A percentile compares a stretch with the other conserved stretches of the same genome.
Evolutionary conservation across 2,113 vertebrate species (phyloP).

Genomic region (Heterotilapia buettikoferi): DNA sequence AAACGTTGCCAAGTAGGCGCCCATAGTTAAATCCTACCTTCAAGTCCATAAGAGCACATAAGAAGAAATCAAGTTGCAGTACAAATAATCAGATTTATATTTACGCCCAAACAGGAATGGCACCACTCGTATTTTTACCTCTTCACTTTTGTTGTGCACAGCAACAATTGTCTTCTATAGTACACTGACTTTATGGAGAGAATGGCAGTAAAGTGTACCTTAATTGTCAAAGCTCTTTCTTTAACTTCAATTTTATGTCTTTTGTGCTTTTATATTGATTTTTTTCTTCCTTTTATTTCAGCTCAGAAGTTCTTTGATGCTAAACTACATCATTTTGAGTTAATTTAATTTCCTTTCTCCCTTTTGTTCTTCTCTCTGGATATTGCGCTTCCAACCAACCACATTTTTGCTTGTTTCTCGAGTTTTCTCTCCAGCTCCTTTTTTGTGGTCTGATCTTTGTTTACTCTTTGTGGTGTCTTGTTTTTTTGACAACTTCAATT

Average conservation of each 20-base stretch:
- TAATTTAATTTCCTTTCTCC: not conserved
- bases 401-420: not conserved
- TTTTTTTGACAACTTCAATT: not conserved
- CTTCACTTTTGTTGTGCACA: not conserved
- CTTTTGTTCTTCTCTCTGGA: not conserved
- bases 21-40: not conserved
- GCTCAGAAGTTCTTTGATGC: not conserved
- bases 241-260: not conserved
- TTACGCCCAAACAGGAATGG: not conserved
- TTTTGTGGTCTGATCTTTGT: not conserved
- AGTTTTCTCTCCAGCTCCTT: not conserved
- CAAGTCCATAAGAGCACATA: not conserved
- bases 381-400: not conserved
- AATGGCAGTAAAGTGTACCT: not conserved
- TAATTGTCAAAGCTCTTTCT: not conserved
- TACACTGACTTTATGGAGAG: not conserved
- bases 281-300: not conserved
- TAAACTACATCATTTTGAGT: not conserved
- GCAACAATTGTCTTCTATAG: not conserved
- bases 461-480: not conserved
- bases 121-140: not conserved
- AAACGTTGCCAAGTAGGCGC: not conserved
- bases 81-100: not conserved
- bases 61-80: not conserved
- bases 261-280: not conserved